Evolutionary conservation across 2,797 vertebrate species (phyloP).

Genomic region (Champsocephalus esox): DNA sequence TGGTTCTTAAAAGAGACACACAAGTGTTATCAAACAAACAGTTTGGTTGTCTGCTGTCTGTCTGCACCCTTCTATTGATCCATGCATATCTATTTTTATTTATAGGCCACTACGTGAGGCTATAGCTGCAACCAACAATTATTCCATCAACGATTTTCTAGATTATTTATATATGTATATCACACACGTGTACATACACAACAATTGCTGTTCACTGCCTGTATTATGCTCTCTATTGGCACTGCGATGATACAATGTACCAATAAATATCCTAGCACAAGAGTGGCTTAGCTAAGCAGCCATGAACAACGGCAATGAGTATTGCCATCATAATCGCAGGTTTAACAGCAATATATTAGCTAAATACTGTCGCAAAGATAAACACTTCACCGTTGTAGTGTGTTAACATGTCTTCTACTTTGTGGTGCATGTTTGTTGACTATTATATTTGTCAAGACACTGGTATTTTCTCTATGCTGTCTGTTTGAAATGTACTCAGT

Average conservation of each 20-base stretch:
- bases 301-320: slow-evolving; percentile 63
- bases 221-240: slow-evolving; percentile 35
- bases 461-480: slow-evolving; percentile 59
- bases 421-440: slow-evolving; percentile 76
- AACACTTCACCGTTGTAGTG: slow-evolving; percentile 51
- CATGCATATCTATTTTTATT: not conserved
- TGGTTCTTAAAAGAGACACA: slow-evolving; percentile 35
- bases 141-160: too few relatives aligned
- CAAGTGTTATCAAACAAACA: not conserved
- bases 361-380: slow-evolving; percentile 39
- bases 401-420: slow-evolving; percentile 61
- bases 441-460: slow-evolving; percentile 68
- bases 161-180: too few relatives aligned
- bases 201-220: slow-evolving; percentile 22
- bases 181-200: too few relatives aligned
- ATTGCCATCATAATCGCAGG: slow-evolving; percentile 50
- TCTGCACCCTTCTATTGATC: not conserved
- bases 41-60: not conserved
- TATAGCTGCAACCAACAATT: too few relatives aligned
- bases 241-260: slow-evolving; percentile 42
- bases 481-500: slow-evolving; percentile 48
- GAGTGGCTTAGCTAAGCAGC: slow-evolving; percentile 42
- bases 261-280: slow-evolving; percentile 50
- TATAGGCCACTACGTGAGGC: not conserved
- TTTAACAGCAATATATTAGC: slow-evolving; percentile 72